Conservation (phyloP, 1,140 invertebrate species). For the Atopsyche davidsoni region DNA sequence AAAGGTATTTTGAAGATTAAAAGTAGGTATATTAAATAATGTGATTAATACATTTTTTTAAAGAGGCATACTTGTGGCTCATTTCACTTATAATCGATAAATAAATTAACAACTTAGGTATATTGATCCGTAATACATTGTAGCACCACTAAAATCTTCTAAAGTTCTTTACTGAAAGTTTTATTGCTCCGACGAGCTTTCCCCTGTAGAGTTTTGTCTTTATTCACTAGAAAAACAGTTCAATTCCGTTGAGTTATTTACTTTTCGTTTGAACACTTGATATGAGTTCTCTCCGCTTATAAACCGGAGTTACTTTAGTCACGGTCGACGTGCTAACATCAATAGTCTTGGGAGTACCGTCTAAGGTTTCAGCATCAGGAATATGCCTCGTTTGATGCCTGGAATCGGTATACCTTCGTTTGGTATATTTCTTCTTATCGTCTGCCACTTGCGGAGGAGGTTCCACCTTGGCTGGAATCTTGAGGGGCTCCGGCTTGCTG, state of each 20-base stretch:
- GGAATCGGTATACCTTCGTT: constrained; percentile 56
- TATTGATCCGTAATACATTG: neutral
- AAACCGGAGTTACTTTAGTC: constrained; percentile 51
- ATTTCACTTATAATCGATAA: constrained; percentile 2
- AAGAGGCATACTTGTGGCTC: too few species aligned
- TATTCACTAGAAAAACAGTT: constrained; percentile 11
- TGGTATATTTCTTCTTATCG: constrained; percentile 58
- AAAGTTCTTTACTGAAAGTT: neutral
- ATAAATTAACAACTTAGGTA: constrained; percentile 6
- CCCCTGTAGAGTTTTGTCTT: constrained; percentile 3
- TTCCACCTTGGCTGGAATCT: constrained; percentile 27
- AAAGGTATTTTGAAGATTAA: too few species aligned
- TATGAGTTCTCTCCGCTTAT: constrained; percentile 75
- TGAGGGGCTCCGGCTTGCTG: constrained; percentile 33
- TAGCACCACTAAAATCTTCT: neutral
- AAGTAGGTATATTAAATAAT: too few species aligned
- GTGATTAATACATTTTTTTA: too few species aligned
- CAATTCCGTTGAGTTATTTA: too few species aligned
- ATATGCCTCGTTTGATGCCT: constrained; percentile 57
- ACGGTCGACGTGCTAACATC: constrained; percentile 35
- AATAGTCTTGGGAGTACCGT: constrained; percentile 30
- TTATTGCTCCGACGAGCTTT: neutral
- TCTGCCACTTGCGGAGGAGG: constrained; percentile 32
- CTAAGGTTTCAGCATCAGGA: constrained; percentile 49
- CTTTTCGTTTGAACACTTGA: constrained; percentile 58